Evolutionary conservation across 2,888 invertebrate species (phyloP).

Genomic region (Cartodere bifasciata): DNA sequence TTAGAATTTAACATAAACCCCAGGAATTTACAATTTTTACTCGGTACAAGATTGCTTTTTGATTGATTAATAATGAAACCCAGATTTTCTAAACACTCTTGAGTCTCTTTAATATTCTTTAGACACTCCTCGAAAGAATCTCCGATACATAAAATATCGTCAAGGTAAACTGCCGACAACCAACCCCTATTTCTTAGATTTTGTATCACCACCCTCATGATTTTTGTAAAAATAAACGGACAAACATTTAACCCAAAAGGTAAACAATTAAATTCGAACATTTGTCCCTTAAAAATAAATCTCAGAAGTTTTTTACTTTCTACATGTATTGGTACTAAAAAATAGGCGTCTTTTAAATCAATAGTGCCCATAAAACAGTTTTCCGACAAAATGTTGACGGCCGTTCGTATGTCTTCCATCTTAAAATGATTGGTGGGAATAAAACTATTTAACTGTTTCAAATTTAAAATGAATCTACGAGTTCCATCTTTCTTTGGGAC

Average conservation of each 20-base stretch:
- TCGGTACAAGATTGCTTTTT: constrained; percentile 13
- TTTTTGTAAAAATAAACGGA: constrained; percentile 21
- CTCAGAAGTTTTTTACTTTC: constrained; percentile 16
- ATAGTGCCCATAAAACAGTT: constrained; percentile 9
- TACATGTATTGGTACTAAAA: constrained; percentile 15
- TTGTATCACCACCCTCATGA: constrained; percentile 16
- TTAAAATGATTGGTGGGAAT: constrained; percentile 19
- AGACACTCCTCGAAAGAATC: constrained; percentile 8
- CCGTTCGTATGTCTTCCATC: constrained; percentile 19
- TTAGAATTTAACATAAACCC: constrained; percentile 14
- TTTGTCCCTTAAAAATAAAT: constrained; percentile 15
- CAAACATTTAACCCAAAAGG: constrained; percentile 20
- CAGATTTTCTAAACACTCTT: constrained; percentile 9
- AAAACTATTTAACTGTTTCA: constrained; percentile 17
- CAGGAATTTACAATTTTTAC: constrained; percentile 13
- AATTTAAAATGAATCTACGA: constrained; percentile 15
- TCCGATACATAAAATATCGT: constrained; percentile 15
- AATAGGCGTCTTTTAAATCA: constrained; percentile 16
- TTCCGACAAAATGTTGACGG: constrained; percentile 12
- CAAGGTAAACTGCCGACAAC: constrained; percentile 15
- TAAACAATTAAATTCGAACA: constrained; percentile 19
- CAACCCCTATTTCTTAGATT: constrained; percentile 13
- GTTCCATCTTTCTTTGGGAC: constrained; percentile 13
- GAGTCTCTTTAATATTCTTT: constrained; percentile 3
- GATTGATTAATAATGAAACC: constrained; percentile 15